Evolutionary conservation across 2,888 invertebrate genomes (phyloP).

Genomic region (Apeira syringaria): DNA sequence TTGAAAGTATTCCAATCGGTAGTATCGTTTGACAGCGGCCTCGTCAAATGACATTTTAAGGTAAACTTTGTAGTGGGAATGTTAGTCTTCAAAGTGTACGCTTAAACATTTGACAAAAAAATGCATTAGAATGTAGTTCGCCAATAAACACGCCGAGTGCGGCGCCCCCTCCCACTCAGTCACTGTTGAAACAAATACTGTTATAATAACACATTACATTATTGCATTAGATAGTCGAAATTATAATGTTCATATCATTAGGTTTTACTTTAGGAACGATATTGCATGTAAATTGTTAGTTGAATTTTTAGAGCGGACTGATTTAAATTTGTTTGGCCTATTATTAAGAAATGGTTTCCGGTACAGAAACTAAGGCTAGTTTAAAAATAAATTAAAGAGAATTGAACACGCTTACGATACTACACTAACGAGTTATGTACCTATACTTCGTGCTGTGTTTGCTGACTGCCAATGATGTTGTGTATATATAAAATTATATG

Average conservation of each 20-base stretch:
- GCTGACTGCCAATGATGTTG: conserved; percentile 68
- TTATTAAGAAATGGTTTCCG: conserved; percentile 46
- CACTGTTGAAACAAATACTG: conserved; percentile 43
- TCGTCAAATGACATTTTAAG: conserved; percentile 51
- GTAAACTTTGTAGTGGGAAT: conserved; percentile 54
- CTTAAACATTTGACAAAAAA: conserved; percentile 48
- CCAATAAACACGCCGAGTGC: conserved; percentile 39
- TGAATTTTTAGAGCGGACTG: conserved; percentile 61
- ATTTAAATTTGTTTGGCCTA: conserved; percentile 64
- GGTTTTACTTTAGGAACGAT: conserved; percentile 78
- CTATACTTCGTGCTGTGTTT: conserved; percentile 48
- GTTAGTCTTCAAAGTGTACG: conserved; percentile 56
- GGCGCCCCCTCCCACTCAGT: conserved; percentile 41
- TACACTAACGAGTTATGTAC: conserved; percentile 63
- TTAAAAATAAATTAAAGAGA: conserved; percentile 53
- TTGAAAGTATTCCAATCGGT: conserved; percentile 36
- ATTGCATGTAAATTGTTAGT: conserved; percentile 63
- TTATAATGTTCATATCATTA: conserved; percentile 82
- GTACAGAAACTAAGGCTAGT: conserved; percentile 39
- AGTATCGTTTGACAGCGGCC: conserved; percentile 27
- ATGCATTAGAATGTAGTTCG: conserved; percentile 47
- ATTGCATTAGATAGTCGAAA: conserved; percentile 82
- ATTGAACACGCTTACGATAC: conserved; percentile 68
- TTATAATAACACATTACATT: conserved; percentile 62
- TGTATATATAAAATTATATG: conserved; percentile 70